Base-by-base conservation (phyloP, 2,888 invertebrate species). In the Thecocarcelia acutangulata region DNA sequence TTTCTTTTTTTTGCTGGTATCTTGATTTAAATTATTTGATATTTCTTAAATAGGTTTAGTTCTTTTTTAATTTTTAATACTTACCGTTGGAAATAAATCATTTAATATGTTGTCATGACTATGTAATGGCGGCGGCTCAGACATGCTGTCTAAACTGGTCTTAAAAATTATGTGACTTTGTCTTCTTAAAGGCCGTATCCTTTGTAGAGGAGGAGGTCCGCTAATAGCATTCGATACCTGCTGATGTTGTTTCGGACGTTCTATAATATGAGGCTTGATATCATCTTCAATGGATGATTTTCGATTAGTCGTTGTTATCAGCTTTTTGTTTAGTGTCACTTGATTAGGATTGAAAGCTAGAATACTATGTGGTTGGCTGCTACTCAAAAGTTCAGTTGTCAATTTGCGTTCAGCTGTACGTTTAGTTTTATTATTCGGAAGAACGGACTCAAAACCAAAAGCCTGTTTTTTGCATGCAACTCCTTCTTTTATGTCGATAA, bases 201-300 rank as follows among this genome's bases (percentile, higher is more conserved):
- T 72, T 28, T 81, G 77, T 9, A 77, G 33, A 0, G 72, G 70
- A 42, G 73, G 68, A 28, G 56, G 78, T 11, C 64, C 69, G 44
- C 42, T 28, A 44, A 19, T 5, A 21, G 68, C 66, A 33, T 61
- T 79, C 9, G 85, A 58, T 44, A 21, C 37, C 70, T 48, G 64
- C 2, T 42, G 44, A 2, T 17, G 12, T 66, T 69, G 69, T 46
- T 79, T 72, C 1, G 85, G 86, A 46, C 86, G 84, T 58, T 87
- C 86, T 44, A 86, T 86, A 50, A 86, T 82, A 76, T 86, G 87
- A 0, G 86, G 85, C 6, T 86, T 86, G 17, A 87, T 86, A 44
- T 88, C 88, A 73, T 89, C 87, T 83, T 87, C 86, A 12, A 86
- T 81, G 4, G 87, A 85, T 75, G 85, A 82, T 75, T 87, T 88